A percentile compares a stretch with the other conserved stretches of the same genome.
Evolutionary conservation across 2,797 vertebrate genomes (phyloP).

Genomic region (Selene dorsalis): DNA sequence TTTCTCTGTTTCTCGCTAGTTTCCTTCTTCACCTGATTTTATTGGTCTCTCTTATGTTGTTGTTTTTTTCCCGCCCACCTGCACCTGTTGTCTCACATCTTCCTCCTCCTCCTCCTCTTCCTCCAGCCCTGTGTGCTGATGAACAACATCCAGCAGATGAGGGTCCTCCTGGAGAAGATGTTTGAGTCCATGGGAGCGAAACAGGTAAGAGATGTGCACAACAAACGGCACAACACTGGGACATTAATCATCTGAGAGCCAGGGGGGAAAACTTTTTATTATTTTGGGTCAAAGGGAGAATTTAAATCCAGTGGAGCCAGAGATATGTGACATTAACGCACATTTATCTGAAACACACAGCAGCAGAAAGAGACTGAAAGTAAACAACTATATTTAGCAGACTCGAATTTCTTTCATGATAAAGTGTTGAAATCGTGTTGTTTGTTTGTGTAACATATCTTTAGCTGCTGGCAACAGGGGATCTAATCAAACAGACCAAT

Average conservation of each 20-base stretch:
- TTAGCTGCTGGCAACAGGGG: too few species aligned
- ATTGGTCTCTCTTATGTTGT: not conserved
- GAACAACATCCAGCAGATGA: slow-evolving; percentile 98
- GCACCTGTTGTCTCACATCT: not conserved
- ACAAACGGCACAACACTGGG: too few species aligned
- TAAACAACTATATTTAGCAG: not conserved
- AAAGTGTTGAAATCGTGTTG: not conserved
- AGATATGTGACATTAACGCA: not conserved
- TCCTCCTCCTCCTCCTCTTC: not conserved
- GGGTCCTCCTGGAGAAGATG: slow-evolving; percentile 98
- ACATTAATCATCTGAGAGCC: slow-evolving; percentile 1
- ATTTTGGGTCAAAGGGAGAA: not conserved
- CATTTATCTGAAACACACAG: not conserved
- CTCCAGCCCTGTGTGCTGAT: slow-evolving; percentile 95
- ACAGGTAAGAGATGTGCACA: slow-evolving; percentile 83
- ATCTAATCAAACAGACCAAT: too few species aligned
- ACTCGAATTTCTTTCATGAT: not conserved
- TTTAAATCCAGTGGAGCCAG: not conserved
- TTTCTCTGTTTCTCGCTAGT: not conserved
- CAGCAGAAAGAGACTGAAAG: not conserved
- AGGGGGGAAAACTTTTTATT: not conserved
- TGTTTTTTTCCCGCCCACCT: too few species aligned
- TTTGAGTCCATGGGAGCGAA: slow-evolving; percentile 98
- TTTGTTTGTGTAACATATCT: not conserved
- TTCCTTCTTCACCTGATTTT: not conserved